A percentile compares a stretch with the other conserved stretches of the same genome.
Conservation (phyloP, 2,888 invertebrate genomes). For the Drosophila nr. medialis region DNA sequence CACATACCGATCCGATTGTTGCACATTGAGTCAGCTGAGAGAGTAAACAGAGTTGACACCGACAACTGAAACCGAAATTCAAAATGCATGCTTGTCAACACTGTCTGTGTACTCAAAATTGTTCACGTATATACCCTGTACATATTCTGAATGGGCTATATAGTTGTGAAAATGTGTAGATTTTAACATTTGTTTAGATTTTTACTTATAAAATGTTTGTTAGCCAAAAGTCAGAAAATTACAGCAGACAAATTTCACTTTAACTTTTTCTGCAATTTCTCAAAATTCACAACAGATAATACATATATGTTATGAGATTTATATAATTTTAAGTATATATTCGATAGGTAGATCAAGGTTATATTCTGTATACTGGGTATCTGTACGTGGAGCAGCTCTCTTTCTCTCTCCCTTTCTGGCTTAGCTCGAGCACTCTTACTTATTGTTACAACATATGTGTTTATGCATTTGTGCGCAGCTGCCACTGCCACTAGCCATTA, state of each 20-base stretch:
- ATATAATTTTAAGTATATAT: not conserved
- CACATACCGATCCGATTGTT: conserved; percentile 11
- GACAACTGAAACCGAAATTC: conserved; percentile 35
- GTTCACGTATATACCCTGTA: conserved; percentile 2
- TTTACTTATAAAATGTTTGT: not conserved
- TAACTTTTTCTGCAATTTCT: not conserved
- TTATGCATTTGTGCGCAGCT: conserved; percentile 65
- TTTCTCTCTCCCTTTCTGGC: not conserved
- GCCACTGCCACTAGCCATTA: conserved; percentile 73
- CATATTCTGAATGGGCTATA: not conserved
- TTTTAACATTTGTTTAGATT: not conserved
- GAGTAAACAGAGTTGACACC: conserved; percentile 50
- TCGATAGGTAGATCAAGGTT: accelerated
- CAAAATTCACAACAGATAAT: not conserved
- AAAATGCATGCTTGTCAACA: conserved; percentile 25
- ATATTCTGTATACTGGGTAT: not conserved
- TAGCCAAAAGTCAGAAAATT: not conserved
- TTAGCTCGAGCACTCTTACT: not conserved
- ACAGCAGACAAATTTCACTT: not conserved
- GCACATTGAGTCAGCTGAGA: conserved; percentile 33
- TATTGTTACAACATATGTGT: conserved; percentile 27
- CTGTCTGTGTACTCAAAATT: not conserved
- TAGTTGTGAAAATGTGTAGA: not conserved
- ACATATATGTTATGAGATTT: not conserved
- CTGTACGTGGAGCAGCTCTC: too few relatives aligned